Evolutionary conservation across 1,140 invertebrate genomes (phyloP), one percentile per base, ranked within the genome.

Genomic region (Drosophila orena): DNA sequence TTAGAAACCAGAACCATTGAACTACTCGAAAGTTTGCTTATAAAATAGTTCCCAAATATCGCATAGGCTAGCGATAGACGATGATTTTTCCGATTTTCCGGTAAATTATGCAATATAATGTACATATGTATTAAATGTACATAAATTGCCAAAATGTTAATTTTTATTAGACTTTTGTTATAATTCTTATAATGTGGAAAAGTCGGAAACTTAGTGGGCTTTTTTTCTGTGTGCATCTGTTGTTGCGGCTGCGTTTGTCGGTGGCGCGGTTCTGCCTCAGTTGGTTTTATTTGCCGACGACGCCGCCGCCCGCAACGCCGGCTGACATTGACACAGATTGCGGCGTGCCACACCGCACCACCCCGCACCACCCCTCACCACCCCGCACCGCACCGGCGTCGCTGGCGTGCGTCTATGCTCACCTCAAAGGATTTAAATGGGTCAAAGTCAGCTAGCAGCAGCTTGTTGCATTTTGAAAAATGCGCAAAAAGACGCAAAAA

Each of bases 301-400:
- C 37, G 66, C 81, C 73, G 73, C 77, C 68, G 69, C 81, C 81
- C 84, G 84, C 83, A 86, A 88, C 74, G 85, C 84, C 85, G 84
- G 84, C 73, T 89, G 84, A 89, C 84, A 89, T 89, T 89, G 84
- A 89, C 84, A 89, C 46, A 89, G 80, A 90, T 89, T 89, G 72
- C 69, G 57, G 42, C 71, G 73, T 37, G 44, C 27, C 46, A 71
- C n/a, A 47, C 46, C 44, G 44, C 44, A 24, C 22, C 58, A 6
- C 27, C 6, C 30, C 30, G 0, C 7, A 10, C 30, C 30, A 7
- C 30, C 7, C 7, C 3, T 2, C 7, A 2, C 0, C 27, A 7
- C 7, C 8, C 27, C 7, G 7, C 2, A 2, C 8, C 30, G 30
- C 30, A 30, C 8, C 52, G 79, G 46, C 38, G 44, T 4, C 47